Conservation (phyloP, 2,888 invertebrate genomes). For the Epinotia ramella region DNA sequence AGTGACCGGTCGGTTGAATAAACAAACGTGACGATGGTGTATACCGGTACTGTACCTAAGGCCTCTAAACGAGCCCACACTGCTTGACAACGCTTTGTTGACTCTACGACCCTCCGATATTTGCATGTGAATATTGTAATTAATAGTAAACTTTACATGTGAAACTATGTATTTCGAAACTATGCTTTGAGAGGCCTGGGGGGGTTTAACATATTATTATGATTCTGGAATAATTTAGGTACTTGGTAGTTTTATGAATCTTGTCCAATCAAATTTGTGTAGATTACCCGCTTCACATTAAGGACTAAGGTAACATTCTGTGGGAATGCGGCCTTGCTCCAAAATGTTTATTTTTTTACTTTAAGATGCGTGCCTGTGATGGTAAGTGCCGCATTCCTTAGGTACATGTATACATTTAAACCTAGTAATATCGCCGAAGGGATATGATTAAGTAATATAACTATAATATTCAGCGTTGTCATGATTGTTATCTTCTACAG, state of each 20-base stretch:
- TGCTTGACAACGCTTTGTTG: slow-evolving; percentile 69
- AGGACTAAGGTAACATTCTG: not conserved
- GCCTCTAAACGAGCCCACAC: slow-evolving; percentile 70
- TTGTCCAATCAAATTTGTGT: not conserved
- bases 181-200: not conserved
- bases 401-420: slow-evolving; percentile 14
- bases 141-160: slow-evolving; percentile 51
- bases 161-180: slow-evolving; percentile 39
- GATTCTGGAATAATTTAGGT: not conserved
- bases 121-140: slow-evolving; percentile 76
- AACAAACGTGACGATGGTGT: slow-evolving; percentile 67
- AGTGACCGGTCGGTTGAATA: slow-evolving; percentile 81
- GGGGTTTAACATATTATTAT: not conserved
- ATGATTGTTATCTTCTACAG: slow-evolving; percentile 19
- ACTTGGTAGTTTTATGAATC: not conserved
- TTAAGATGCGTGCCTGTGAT: slow-evolving; percentile 11
- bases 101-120: slow-evolving; percentile 70
- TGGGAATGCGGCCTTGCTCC: not conserved
- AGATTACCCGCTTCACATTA: not conserved
- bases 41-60: slow-evolving; percentile 55
- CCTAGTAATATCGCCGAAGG: slow-evolving; percentile 22
- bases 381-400: slow-evolving; percentile 21
- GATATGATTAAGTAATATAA: slow-evolving; percentile 27
- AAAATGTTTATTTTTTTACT: slow-evolving; percentile 13
- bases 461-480: slow-evolving; percentile 17